phyloP scores from a whole-genome alignment of 2,113 vertebrate genomes.

The Pavo muticus region DNA sequence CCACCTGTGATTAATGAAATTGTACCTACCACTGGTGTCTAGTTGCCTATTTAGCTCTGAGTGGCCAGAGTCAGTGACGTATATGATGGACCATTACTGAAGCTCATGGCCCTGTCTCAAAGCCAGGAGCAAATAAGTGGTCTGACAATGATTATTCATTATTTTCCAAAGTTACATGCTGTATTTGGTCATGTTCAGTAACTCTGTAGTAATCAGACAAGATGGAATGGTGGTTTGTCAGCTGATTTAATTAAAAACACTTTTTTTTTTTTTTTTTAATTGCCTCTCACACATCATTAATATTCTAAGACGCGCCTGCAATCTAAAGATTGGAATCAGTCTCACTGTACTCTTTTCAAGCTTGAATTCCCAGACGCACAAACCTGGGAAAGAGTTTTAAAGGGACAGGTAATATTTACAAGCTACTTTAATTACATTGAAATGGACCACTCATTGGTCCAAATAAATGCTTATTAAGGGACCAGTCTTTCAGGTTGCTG shows the following conservation, averaged over 20 bases:
- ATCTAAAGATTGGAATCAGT: constrained; percentile 69
- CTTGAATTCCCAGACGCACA: constrained; percentile 68
- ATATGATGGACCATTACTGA: not conserved
- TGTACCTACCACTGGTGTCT: not conserved
- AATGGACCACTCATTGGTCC: constrained; percentile 50
- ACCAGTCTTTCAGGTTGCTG: constrained; percentile 66
- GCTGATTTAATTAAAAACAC: constrained; percentile 71
- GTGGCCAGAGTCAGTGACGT: not conserved
- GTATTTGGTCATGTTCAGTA: constrained; percentile 57
- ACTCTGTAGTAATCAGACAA: constrained; percentile 63
- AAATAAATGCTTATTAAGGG: constrained; percentile 58
- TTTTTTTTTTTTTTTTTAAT: constrained; percentile 43
- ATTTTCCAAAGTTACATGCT: constrained; percentile 22
- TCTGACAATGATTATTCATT: constrained; percentile 44
- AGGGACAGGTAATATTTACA: constrained; percentile 65
- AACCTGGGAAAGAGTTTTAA: constrained; percentile 68
- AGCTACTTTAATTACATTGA: constrained; percentile 62
- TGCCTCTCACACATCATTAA: constrained; percentile 70
- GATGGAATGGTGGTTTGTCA: constrained; percentile 50
- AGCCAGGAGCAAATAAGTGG: not conserved
- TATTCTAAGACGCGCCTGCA: constrained; percentile 60
- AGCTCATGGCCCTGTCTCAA: not conserved
- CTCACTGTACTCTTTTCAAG: constrained; percentile 61
- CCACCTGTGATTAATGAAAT: not conserved
- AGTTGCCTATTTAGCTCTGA: not conserved